Evolutionary conservation across 2,113 vertebrate species (phyloP), one percentile per base, ranked within the genome.

Genomic region (Shinisaurus crocodilurus): DNA sequence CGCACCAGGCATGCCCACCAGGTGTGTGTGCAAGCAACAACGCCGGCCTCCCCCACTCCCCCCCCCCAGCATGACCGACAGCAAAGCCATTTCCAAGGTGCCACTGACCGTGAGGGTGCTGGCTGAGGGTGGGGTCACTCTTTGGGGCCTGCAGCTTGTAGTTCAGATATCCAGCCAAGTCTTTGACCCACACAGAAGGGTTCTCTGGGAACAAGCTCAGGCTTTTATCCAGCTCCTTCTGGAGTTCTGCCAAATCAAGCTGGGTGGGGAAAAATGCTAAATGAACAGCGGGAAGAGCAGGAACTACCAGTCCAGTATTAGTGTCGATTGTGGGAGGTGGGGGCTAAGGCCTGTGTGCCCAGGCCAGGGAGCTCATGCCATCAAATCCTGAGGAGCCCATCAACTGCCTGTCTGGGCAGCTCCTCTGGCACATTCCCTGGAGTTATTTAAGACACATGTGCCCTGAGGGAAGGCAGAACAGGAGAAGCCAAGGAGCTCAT

Each of bases 91-190:
- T 18, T 34, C 45, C 40, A 45, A 70, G n/a, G 50, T 10, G 15
- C 25, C 1, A 97, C 98, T 43, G 69, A 99, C 99, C 99, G 0
- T 98, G 98, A 23, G 98, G 81, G 32, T 99, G 97, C 95, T 98
- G 98, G 97, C 98, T 99, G 87, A 99, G 98, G 0, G 97, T 97
- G 72, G 99, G 98, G 88, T 99, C 99, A 0, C 95, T 96, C 57
- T 96, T 95, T 0, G 98, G 98, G 0, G 97, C 97, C 1, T 98
- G 98, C 82, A 99, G 98, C 70, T 99, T 98, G 95, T 98, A 98
- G 97, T 99, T 99, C 91, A 99, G 98, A 94, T 99, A 99, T 23
- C 99, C 97, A 0, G 99, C 99, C 95, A 99, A 96, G 96, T 99
- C 99, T 97, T 99, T 99, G 92, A 99, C 95, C 99, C 99, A 99